Percentiles rank a stretch among this genome's conserved stretches.
Conservation (phyloP, 2,113 vertebrate genomes). For the Canis aureus region DNA sequence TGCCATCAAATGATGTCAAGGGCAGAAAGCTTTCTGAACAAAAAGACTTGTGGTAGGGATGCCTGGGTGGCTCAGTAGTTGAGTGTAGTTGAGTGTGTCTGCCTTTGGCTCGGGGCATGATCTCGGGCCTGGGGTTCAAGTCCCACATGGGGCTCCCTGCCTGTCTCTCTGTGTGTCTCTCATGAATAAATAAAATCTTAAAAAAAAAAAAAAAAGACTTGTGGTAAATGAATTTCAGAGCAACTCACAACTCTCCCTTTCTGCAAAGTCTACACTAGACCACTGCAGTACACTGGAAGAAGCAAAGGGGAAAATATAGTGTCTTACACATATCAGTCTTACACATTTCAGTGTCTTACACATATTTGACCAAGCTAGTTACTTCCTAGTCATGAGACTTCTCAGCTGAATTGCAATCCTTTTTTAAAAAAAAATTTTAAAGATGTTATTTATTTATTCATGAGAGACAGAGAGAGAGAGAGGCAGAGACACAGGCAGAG, state of each 20-base stretch:
- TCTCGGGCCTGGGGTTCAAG: too few species aligned
- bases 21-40: not conserved
- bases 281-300: not conserved
- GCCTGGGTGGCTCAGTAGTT: too few species aligned
- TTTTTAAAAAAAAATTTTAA: not conserved
- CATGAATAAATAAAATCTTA: too few species aligned
- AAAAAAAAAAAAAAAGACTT: too few species aligned
- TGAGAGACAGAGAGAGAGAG: too few species aligned
- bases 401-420: not conserved
- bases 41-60: not conserved
- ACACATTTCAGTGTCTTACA: not conserved
- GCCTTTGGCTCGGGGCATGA: too few species aligned
- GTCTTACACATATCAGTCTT: not conserved
- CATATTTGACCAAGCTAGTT: not conserved
- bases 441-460: too few species aligned
- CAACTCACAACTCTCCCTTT: not conserved
- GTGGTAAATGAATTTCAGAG: not conserved
- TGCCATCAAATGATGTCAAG: slow-evolving; percentile 8
- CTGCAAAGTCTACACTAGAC: not conserved
- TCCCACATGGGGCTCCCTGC: too few species aligned
- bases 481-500: too few species aligned
- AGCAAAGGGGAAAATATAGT: not conserved
- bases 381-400: slow-evolving; percentile 19
- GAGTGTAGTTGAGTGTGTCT: too few species aligned
- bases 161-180: too few species aligned